Conservation (phyloP, 2,888 invertebrate genomes). For the Polydrusus cervinus region DNA sequence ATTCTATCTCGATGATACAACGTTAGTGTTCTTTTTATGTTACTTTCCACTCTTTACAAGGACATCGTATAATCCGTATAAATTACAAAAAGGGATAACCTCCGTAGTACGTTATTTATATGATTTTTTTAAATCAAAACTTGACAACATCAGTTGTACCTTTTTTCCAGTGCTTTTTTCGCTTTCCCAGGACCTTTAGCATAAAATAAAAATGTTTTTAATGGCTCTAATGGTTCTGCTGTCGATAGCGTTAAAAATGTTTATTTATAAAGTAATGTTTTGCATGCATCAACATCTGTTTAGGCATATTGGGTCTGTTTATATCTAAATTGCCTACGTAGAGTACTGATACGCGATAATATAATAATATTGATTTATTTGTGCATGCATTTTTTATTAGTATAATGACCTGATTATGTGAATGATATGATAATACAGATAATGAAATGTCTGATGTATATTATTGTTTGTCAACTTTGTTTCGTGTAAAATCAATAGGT, state of each 20-base stretch:
- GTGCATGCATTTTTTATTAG: not conserved
- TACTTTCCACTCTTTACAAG: too few relatives aligned
- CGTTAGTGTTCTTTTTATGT: too few relatives aligned
- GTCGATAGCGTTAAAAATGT: slow-evolving; percentile 11
- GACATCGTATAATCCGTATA: too few relatives aligned
- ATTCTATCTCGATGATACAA: too few relatives aligned
- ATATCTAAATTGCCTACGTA: slow-evolving; percentile 9
- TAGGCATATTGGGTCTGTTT: slow-evolving; percentile 11
- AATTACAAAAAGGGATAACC: not conserved
- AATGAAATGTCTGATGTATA: too few relatives aligned
- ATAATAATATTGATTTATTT: slow-evolving; percentile 1
- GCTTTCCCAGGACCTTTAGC: not conserved
- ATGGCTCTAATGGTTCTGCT: not conserved
- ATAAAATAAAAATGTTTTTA: slow-evolving; percentile 1
- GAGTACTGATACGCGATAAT: not conserved
- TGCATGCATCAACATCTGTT: slow-evolving; percentile 9
- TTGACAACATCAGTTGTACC: not conserved
- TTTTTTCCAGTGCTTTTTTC: too few relatives aligned
- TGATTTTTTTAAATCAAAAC: not conserved
- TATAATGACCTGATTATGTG: not conserved
- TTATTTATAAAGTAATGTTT: slow-evolving; percentile 7
- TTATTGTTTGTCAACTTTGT: too few relatives aligned
- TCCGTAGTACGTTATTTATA: not conserved
- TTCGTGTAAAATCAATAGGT: too few relatives aligned
- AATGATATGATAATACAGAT: too few relatives aligned